Conservation (phyloP, 2,797 vertebrate species). For the Pogonophryne albipinna region DNA sequence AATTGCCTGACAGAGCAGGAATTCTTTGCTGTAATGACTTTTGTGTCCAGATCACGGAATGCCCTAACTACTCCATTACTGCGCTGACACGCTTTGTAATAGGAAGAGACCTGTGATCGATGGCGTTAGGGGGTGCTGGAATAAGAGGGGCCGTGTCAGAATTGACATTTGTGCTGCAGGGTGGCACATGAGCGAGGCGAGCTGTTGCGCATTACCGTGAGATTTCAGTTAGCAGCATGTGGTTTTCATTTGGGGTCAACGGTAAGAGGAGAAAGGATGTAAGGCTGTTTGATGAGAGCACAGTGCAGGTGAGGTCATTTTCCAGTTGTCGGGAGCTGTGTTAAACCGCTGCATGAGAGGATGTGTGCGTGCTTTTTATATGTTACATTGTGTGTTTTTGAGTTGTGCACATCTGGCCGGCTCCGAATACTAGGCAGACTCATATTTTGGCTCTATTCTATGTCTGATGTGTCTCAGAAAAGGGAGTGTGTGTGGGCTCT, state of each 20-base stretch:
- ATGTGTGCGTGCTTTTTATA: slow-evolving; percentile 38
- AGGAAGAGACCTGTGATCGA: slow-evolving; percentile 60
- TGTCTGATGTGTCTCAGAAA: slow-evolving; percentile 23
- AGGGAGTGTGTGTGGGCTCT: slow-evolving; percentile 57
- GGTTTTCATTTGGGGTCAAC: slow-evolving; percentile 71
- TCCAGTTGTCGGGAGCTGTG: slow-evolving; percentile 64
- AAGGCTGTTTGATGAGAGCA: slow-evolving; percentile 79
- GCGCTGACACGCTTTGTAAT: slow-evolving; percentile 53
- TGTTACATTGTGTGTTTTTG: slow-evolving; percentile 39
- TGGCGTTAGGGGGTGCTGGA: slow-evolving; percentile 33
- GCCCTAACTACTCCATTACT: slow-evolving; percentile 31
- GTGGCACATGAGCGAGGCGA: slow-evolving; percentile 40
- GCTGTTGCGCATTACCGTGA: slow-evolving; percentile 52
- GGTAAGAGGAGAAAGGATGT: slow-evolving; percentile 78
- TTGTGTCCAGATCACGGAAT: slow-evolving; percentile 17
- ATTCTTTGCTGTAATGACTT: slow-evolving; percentile 37
- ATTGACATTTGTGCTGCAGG: slow-evolving; percentile 52
- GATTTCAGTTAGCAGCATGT: slow-evolving; percentile 70
- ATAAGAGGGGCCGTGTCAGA: slow-evolving; percentile 37
- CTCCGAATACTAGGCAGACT: slow-evolving; percentile 46
- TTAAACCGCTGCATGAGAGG: slow-evolving; percentile 38
- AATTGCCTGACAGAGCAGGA: slow-evolving; percentile 32
- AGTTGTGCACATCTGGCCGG: slow-evolving; percentile 55
- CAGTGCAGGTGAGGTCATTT: slow-evolving; percentile 84
- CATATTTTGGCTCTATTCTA: slow-evolving; percentile 44